Base-by-base conservation (phyloP, 64 coral and sea anemone genomes). In the Dendronephthya gigantea region DNA sequence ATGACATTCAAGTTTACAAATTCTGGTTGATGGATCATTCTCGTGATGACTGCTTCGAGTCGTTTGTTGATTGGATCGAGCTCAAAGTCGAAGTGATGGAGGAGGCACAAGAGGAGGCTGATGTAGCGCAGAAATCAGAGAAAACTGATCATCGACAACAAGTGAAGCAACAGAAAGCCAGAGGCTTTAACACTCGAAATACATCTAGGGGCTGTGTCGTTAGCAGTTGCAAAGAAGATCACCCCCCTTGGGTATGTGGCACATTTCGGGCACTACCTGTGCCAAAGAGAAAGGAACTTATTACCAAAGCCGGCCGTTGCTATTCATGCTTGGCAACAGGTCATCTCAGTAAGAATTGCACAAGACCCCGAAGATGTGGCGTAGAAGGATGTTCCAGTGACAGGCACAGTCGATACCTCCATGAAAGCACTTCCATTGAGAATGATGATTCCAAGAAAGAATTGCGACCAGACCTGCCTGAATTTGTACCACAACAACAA, bases 1-100 rank as follows among this genome's bases (percentile, higher is more conserved):
- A 85, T 7, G 90, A 92, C 66, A 23, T 88, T 30, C 82, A 92
- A 47, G 86, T 83, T 8, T 92, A 88, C 15, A 85, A 87, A 45
- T 35, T 81, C 32, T 88, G 90, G 86, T 49, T 68, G 50, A 83
- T 83, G 0, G 84, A 72, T 31, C 84, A 86, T 35, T 52, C 83
- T 10, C 33, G 58, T 9, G 85, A 87, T 50, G 90, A 87, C 30
- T 86, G 28, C 29, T 84, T 83, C 66, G 75, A 87, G 33, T 82
- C 90, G 30, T 81, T 91, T 16, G 19, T 90, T 31, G 51, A 91
- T 0, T 91, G 90, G 90, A 17, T 91, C 10, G 85, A 87, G 62
- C 34, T 87, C 11, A 35, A 32, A 87, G 55, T 87, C 4, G 50
- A 86, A n/a, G 49, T 91, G 4, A 91, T 91, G 90, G 90, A 91